Base-by-base conservation (phyloP, 1,140 invertebrate species). In the Venturia canescens region DNA sequence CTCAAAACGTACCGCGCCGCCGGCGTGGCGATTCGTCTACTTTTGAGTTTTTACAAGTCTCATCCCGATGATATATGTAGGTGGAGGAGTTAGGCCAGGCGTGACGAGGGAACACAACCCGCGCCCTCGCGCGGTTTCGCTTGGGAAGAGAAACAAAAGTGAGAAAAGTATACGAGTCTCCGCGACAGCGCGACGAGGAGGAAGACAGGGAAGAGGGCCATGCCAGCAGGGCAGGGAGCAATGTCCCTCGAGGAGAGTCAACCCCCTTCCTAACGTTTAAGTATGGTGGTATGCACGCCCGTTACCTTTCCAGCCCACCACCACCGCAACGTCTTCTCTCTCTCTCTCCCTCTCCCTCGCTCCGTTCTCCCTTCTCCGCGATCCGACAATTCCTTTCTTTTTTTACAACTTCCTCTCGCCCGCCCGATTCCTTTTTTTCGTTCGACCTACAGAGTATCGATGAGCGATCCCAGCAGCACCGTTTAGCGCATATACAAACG, bases 281-380 rank as follows among this genome's bases (percentile, higher is more conserved):
- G 85, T 86, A 84, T 88, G 87, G 89, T 88, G 87, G 89, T 89
- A 91, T 91, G 90, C 87, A 90, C 85, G 88, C 89, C 89, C 86
- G 86, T 77, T 57, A 77, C 83, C 48, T 75, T 44, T 72, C 86
- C 87, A 82, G 86, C 75, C 80, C 85, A 87, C 88, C 89, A 87
- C 88, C 89, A 85, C 78, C 38, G 79, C 80, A 80, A 86, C 70
- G 70, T 66, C 34, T 84, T 83, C 84, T 77, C 71, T 71, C 63
- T 75, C 69, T 69, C 71, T 60, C 23, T 48, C 53, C 21, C 66
- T 44, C 31, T 38, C 50, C 31, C 21, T 57, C 72, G 60, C 48
- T 76, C n/a, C n/a, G n/a, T n/a, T n/a, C n/a, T 63, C 27, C 34
- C 60, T 66, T 66, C 23, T 57, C n/a, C 60, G 7, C 16, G n/a